These are phyloP conservation scores for Andinoacara biseriatus DNA, from an alignment of 2,113 vertebrate species.

Conservation along the genomic window DNA sequence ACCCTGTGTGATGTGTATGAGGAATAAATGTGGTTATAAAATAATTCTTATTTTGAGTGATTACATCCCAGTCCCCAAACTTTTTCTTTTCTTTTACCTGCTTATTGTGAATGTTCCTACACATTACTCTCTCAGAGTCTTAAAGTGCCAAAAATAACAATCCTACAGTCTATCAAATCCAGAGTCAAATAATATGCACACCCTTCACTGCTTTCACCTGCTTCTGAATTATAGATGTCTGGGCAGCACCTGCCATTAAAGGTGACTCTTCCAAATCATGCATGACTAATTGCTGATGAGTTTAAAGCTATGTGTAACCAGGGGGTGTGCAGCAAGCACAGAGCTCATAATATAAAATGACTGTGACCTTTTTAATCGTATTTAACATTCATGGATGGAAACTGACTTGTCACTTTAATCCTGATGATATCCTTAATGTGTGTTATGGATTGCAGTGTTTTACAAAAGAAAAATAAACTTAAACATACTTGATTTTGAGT, in stretches of 20 bases:
- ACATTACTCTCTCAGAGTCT: background rate
- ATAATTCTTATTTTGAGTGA: background rate
- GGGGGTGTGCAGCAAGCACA: background rate
- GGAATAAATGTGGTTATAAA: background rate
- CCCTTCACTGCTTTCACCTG: background rate
- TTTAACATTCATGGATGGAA: background rate
- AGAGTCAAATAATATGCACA: background rate
- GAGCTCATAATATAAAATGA: background rate
- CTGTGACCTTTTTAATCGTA: constrained; percentile 10
- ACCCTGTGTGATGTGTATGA: too few relatives aligned
- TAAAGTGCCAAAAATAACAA: background rate
- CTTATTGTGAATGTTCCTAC: background rate
- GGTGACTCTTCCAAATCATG: background rate
- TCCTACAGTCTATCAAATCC: background rate
- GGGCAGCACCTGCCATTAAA: background rate
- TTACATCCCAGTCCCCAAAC: rapidly evolving
- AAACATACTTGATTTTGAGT: background rate
- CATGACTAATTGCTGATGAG: background rate
- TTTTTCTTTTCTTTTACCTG: background rate
- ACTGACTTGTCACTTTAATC: background rate
- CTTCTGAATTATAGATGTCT: background rate
- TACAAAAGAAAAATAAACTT: background rate
- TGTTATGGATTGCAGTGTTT: background rate
- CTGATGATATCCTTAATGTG: rapidly evolving
- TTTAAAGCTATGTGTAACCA: background rate